Conservation (phyloP, 2,797 vertebrate genomes). For the Moxostoma hubbsi region DNA sequence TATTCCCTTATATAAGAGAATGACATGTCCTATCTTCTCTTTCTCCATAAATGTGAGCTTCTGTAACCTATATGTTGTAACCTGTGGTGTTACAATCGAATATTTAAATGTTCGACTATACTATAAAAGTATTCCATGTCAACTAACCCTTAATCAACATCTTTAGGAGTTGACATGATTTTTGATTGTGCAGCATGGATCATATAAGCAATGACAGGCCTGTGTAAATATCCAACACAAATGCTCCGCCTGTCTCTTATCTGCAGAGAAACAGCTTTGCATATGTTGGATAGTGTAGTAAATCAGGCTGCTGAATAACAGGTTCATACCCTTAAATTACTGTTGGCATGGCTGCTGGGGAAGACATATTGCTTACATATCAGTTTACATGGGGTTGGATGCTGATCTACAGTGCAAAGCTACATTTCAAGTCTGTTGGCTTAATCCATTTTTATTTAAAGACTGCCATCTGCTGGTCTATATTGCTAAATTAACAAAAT, state of each 20-base stretch:
- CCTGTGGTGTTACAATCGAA: too few species aligned
- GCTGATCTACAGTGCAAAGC: background rate
- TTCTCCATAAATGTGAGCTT: background rate
- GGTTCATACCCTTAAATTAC: slow-evolving; percentile 6
- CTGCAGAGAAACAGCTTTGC: slow-evolving; percentile 10
- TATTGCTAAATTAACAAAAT: background rate
- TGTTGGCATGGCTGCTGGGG: background rate
- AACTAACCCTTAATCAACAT: background rate
- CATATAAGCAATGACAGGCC: background rate
- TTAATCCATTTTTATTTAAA: slow-evolving; percentile 34
- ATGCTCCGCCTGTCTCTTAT: background rate
- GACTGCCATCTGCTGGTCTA: slow-evolving; percentile 50
- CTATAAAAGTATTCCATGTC: too few species aligned
- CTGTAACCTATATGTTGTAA: background rate
- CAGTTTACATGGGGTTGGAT: background rate
- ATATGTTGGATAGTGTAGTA: background rate
- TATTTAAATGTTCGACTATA: too few species aligned
- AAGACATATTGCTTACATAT: background rate
- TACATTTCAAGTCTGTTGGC: background rate
- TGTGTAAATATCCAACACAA: background rate
- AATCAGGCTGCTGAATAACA: background rate
- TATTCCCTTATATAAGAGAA: slow-evolving; percentile 22
- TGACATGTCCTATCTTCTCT: background rate
- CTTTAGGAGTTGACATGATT: background rate
- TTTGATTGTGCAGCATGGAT: background rate